A percentile compares a stretch with the other conserved stretches of the same genome.
phyloP scores from a whole-genome alignment of 1,140 invertebrate genomes.

The Rhopalosiphum maidis region DNA sequence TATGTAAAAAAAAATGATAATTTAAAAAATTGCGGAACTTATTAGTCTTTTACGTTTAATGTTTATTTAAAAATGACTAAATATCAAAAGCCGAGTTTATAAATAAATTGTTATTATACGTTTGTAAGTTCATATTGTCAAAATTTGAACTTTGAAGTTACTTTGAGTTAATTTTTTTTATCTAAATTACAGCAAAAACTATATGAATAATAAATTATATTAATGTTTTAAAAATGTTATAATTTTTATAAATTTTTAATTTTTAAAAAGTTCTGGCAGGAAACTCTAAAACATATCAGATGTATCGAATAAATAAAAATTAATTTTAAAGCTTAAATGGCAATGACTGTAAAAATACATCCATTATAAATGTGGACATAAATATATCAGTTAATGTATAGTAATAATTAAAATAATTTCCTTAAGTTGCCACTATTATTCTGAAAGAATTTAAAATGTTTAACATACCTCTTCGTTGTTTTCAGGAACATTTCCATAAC shows the following conservation, averaged over 20 bases:
- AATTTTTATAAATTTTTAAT: too few relatives aligned
- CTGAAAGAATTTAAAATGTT: not conserved
- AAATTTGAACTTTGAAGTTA: not conserved
- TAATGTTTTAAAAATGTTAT: not conserved
- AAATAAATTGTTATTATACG: not conserved
- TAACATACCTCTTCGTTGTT: not conserved
- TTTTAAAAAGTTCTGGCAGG: too few relatives aligned
- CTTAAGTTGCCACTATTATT: not conserved
- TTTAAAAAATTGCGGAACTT: not conserved
- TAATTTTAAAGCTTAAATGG: not conserved
- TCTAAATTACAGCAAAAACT: not conserved
- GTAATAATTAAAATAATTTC: not conserved
- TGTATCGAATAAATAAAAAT: not conserved
- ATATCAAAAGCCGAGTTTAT: too few relatives aligned
- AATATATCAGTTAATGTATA: not conserved
- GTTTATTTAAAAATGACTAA: not conserved
- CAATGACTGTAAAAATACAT: not conserved
- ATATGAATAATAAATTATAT: not conserved
- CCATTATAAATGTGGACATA: not conserved
- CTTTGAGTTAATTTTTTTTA: not conserved
- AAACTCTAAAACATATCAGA: not conserved
- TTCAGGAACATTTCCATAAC: not conserved
- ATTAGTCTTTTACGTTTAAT: not conserved
- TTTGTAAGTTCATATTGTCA: not conserved
- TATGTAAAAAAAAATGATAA: not conserved